These are phyloP conservation scores for Larimichthys crocea DNA, from an alignment of 2,113 vertebrate genomes.

Conservation along the genomic window DNA sequence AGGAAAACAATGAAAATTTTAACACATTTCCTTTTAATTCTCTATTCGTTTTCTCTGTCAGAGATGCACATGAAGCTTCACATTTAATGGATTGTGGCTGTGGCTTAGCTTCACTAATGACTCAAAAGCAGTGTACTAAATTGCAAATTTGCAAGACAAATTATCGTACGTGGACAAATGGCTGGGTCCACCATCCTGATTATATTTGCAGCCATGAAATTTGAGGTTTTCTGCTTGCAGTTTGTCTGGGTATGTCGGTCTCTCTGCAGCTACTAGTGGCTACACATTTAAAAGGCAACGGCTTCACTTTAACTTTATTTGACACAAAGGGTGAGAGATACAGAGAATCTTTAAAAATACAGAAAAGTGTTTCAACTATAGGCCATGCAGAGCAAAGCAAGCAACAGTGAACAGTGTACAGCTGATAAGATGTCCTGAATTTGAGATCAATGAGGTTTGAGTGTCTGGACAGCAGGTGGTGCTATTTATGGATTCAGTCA, in stretches of 20 bases:
- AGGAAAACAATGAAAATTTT: not conserved
- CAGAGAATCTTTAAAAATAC: not conserved
- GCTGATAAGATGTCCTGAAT: not conserved
- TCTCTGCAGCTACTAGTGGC: not conserved
- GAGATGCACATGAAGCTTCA: not conserved
- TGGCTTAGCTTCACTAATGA: not conserved
- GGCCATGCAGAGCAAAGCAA: not conserved
- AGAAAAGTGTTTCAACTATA: not conserved
- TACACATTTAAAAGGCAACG: too few relatives aligned
- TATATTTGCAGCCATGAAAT: not conserved
- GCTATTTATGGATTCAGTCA: slow-evolving; percentile 17
- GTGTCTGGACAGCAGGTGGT: slow-evolving; percentile 42
- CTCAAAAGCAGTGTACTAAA: not conserved
- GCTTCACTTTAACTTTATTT: not conserved
- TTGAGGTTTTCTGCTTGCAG: not conserved
- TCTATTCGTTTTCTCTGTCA: not conserved
- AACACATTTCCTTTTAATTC: not conserved
- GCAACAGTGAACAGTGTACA: not conserved
- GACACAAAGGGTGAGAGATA: not conserved
- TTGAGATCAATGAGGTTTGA: not conserved
- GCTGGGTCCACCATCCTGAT: not conserved
- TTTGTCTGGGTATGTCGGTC: not conserved
- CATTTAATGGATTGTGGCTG: not conserved
- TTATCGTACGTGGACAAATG: not conserved
- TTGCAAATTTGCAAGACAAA: not conserved